These are phyloP conservation scores for Blennius ocellaris DNA, from an alignment of 2,113 vertebrate species.

Conservation along the genomic window DNA sequence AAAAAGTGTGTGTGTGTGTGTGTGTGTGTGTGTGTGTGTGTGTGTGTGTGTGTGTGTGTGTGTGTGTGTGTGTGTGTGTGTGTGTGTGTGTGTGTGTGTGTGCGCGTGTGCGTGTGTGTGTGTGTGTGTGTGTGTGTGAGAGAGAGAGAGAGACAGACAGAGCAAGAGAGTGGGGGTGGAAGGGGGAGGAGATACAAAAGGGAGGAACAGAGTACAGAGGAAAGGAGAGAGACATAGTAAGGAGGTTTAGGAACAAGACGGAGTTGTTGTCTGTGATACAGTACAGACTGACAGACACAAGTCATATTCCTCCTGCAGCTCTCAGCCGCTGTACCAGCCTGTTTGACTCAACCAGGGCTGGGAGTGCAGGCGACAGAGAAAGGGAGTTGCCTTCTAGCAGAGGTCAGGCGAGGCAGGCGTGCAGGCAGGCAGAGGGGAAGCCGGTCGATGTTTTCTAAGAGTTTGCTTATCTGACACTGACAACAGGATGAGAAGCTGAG, in stretches of 20 bases:
- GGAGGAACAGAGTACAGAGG: conserved; percentile 69
- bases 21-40: conserved; percentile 45
- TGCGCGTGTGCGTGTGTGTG: conserved; percentile 46
- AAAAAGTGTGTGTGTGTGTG: conserved; percentile 41
- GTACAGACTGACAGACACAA: conserved; percentile 56
- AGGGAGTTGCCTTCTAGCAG: conserved; percentile 64
- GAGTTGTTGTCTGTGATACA: conserved; percentile 63
- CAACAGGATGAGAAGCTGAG: conserved; percentile 81
- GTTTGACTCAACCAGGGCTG: conserved; percentile 43
- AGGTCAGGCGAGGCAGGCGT: conserved; percentile 71
- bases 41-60: conserved; percentile 46
- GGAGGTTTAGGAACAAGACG: conserved; percentile 69
- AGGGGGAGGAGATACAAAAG: conserved; percentile 78
- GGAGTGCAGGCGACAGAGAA: conserved; percentile 61
- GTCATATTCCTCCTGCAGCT: conserved; percentile 43
- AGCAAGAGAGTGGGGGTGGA: conserved; percentile 59
- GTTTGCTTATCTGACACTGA: conserved; percentile 78
- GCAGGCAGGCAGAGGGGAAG: conserved; percentile 59
- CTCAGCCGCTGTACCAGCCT: conserved; percentile 9
- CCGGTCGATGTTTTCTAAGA: conserved; percentile 72
- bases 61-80: conserved; percentile 48
- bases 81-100: conserved; percentile 40
- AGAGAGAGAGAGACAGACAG: conserved; percentile 44
- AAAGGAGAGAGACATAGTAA: conserved; percentile 71
- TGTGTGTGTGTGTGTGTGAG: conserved; percentile 41